A percentile compares a stretch with the other conserved stretches of the same genome.
Evolutionary conservation across 2,888 invertebrate genomes (phyloP).

Genomic region (Apamea monoglypha): DNA sequence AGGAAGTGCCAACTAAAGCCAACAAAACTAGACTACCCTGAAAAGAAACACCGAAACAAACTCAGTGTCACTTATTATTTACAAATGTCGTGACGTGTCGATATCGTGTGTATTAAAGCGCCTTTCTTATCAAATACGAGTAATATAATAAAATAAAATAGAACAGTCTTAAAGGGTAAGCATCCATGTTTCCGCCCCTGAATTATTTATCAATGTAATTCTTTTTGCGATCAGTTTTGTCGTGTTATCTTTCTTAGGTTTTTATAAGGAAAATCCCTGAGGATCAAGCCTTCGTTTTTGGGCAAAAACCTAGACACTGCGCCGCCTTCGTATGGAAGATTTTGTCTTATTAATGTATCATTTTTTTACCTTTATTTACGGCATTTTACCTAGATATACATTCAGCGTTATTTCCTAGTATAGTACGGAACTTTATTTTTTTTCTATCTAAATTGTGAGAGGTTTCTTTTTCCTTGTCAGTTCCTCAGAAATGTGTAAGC

Average conservation of each 20-base stretch:
- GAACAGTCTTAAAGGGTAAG: constrained; percentile 41
- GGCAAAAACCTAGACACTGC: constrained; percentile 45
- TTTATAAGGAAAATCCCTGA: constrained; percentile 54
- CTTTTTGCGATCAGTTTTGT: constrained; percentile 62
- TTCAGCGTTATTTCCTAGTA: constrained; percentile 8
- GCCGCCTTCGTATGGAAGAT: constrained; percentile 33
- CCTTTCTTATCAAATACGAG: constrained; percentile 40
- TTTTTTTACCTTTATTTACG: constrained; percentile 46
- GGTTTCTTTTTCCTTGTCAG: background rate
- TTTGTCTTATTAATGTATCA: constrained; percentile 43
- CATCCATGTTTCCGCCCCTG: constrained; percentile 51
- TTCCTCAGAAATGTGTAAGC: background rate
- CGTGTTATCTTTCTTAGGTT: constrained; percentile 50
- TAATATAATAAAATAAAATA: constrained; percentile 56
- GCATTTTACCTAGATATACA: background rate
- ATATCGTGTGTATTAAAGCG: background rate
- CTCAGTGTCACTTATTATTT: background rate
- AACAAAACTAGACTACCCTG: background rate
- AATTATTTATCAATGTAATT: constrained; percentile 67
- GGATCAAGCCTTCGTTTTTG: constrained; percentile 25
- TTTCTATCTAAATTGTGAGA: background rate
- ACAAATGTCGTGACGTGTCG: background rate
- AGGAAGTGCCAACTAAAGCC: too few relatives aligned
- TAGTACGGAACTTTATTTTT: constrained; percentile 6
- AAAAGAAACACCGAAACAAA: background rate